Evolutionary conservation across 2,888 invertebrate species (phyloP).

Genomic region (Polymixis lichenea): DNA sequence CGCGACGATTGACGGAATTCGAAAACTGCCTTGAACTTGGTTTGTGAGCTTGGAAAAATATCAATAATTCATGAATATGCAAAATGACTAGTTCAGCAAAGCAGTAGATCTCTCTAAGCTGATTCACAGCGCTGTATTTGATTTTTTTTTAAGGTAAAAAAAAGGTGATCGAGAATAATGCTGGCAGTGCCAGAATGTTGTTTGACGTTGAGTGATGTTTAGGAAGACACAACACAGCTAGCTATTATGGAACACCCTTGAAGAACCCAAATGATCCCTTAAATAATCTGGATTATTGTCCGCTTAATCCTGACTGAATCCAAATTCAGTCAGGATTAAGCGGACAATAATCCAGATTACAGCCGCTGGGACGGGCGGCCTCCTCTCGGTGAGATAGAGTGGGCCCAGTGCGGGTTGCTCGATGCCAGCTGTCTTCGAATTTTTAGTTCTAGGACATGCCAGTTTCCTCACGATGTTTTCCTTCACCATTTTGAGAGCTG

Average conservation of each 20-base stretch:
- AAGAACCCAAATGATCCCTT: background rate
- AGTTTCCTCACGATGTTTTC: too few relatives aligned
- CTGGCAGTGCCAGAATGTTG: background rate
- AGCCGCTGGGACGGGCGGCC: too few relatives aligned
- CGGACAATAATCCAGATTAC: too few relatives aligned
- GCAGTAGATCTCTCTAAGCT: background rate
- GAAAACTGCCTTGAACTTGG: slow-evolving; percentile 56
- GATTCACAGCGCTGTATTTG: background rate
- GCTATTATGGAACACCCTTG: background rate
- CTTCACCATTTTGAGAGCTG: too few relatives aligned
- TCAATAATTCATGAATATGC: background rate
- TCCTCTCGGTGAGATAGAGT: too few relatives aligned
- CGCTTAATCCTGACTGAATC: too few relatives aligned
- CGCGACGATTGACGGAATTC: slow-evolving; percentile 33
- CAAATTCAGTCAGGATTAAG: too few relatives aligned
- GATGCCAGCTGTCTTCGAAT: too few relatives aligned
- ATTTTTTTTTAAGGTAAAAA: background rate
- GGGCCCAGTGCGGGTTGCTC: too few relatives aligned
- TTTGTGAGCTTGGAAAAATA: background rate
- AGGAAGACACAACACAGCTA: background rate
- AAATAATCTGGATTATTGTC: background rate
- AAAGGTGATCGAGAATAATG: background rate
- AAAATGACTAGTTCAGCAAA: slow-evolving; percentile 10
- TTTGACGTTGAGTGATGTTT: background rate
- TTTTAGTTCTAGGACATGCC: too few relatives aligned